Evolutionary conservation across 2,888 invertebrate genomes (phyloP).

Genomic region (Pandemis cinnamomeana): DNA sequence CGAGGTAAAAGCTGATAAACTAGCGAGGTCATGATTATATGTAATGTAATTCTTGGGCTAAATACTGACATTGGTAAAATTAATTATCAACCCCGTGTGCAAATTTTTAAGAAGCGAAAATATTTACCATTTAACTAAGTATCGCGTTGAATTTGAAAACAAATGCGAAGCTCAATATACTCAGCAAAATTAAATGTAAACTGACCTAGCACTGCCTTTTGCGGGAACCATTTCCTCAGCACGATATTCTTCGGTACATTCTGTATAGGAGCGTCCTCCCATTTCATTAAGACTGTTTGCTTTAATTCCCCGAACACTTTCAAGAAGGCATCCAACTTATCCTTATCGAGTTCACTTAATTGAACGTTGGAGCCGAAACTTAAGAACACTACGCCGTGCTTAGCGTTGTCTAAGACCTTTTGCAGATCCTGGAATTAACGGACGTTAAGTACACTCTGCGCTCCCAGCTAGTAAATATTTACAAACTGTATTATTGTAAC

Average conservation of each 20-base stretch:
- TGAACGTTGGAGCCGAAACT: constrained; percentile 61
- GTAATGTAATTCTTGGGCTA: too few relatives aligned
- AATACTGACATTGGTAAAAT: too few relatives aligned
- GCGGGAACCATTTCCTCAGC: constrained; percentile 80
- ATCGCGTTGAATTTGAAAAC: constrained; percentile 10
- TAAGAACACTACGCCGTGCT: constrained; percentile 55
- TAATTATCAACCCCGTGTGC: too few relatives aligned
- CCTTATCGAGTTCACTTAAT: constrained; percentile 51
- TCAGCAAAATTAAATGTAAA: constrained; percentile 38
- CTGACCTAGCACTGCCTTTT: constrained; percentile 74
- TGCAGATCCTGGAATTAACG: constrained; percentile 42
- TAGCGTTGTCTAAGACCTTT: constrained; percentile 51
- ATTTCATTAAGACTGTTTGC: constrained; percentile 80
- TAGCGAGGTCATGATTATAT: too few relatives aligned
- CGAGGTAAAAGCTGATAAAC: neutral
- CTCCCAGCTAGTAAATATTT: neutral
- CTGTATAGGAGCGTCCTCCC: constrained; percentile 68
- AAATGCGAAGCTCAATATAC: constrained; percentile 23
- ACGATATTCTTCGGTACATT: constrained; percentile 71
- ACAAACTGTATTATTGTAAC: neutral
- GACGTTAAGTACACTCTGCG: constrained; percentile 5
- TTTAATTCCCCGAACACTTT: constrained; percentile 72
- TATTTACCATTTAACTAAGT: neutral
- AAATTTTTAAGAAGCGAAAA: neutral
- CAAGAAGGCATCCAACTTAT: constrained; percentile 52